phyloP scores from a whole-genome alignment of 2,113 vertebrate species.

The Perognathus longimembris region DNA sequence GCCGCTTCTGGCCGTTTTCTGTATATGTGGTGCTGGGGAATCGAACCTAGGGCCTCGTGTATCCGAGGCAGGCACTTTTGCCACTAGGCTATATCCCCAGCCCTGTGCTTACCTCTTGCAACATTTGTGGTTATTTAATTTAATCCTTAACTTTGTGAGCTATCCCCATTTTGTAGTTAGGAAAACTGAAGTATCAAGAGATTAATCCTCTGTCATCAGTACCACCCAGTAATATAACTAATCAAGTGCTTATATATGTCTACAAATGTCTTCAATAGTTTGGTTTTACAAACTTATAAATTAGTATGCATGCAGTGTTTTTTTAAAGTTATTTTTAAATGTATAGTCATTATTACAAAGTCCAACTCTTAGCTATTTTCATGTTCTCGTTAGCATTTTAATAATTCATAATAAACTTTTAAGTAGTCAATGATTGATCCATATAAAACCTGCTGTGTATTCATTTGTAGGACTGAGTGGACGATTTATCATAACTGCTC shows the following conservation, averaged over 20 bases:
- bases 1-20: too few relatives aligned
- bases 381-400: constrained; percentile 52
- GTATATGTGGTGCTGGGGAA: too few relatives aligned
- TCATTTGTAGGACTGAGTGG: constrained; percentile 93
- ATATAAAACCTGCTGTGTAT: constrained; percentile 14
- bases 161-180: background rate
- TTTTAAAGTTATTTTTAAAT: constrained; percentile 42
- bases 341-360: constrained; percentile 2
- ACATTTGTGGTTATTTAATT: constrained; percentile 11
- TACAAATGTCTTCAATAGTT: background rate
- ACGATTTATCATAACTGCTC: constrained; percentile 96
- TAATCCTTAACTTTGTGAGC: background rate
- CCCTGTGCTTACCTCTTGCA: background rate
- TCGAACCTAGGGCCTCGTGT: too few relatives aligned
- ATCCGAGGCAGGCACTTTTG: too few relatives aligned
- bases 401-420: constrained; percentile 31
- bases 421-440: background rate
- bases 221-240: background rate
- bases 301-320: background rate
- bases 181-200: background rate
- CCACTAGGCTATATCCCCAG: too few relatives aligned
- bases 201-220: background rate
- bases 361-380: constrained; percentile 6
- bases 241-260: background rate
- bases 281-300: background rate